Conservation (phyloP, 2,113 vertebrate species). For the Zosterops japonicus region DNA sequence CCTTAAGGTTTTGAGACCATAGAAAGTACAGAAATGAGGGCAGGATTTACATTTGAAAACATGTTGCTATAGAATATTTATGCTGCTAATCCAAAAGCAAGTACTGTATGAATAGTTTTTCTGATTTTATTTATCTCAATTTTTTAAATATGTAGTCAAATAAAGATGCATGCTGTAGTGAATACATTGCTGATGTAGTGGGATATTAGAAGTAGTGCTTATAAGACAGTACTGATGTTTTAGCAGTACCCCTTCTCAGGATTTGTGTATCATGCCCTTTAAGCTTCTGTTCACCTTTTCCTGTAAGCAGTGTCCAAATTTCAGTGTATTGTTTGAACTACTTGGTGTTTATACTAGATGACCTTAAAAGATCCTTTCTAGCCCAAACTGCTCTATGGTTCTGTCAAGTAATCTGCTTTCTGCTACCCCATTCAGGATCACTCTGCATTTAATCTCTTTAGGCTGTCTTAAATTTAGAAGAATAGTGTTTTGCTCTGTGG, state of each 20-base stretch:
- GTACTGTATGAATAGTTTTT: neutral
- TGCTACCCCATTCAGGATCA: rapidly evolving
- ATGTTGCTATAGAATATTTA: neutral
- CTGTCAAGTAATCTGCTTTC: neutral
- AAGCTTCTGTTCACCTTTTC: neutral
- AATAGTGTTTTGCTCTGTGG: neutral
- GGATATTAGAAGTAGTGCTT: neutral
- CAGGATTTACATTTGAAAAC: neutral
- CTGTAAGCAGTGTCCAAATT: neutral
- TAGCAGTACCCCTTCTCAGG: rapidly evolving
- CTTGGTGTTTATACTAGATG: neutral
- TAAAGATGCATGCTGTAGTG: neutral
- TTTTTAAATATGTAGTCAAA: neutral
- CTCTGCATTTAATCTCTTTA: neutral
- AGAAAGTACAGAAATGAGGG: neutral
- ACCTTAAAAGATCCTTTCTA: neutral
- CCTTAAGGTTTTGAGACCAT: neutral
- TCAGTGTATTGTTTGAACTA: neutral
- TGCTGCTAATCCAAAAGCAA: neutral
- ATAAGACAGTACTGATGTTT: neutral
- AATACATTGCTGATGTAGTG: neutral
- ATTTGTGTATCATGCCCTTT: rapidly evolving
- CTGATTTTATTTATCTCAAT: neutral
- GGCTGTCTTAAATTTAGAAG: neutral
- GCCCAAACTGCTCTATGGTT: neutral